These are phyloP conservation scores for Epicauta chinensis DNA, from an alignment of 1,140 invertebrate genomes.

Conservation along the genomic window DNA sequence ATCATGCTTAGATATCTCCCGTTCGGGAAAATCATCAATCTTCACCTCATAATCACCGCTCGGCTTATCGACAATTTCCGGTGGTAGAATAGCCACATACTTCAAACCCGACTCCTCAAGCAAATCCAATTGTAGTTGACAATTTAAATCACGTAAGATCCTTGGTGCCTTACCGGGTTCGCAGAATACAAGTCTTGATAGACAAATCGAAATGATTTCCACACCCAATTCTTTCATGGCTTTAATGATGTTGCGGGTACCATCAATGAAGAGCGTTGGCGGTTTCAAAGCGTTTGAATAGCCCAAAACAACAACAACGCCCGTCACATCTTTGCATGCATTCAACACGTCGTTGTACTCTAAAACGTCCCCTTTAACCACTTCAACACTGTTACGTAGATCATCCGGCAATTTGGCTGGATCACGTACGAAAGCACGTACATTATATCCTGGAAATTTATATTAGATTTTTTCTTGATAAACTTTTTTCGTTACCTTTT, in stretches of 20 bases:
- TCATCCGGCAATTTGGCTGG: slow-evolving; percentile 59
- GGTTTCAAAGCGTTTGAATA: slow-evolving; percentile 69
- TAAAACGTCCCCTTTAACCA: slow-evolving; percentile 65
- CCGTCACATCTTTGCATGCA: slow-evolving; percentile 62
- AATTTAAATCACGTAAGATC: slow-evolving; percentile 65
- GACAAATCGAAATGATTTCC: slow-evolving; percentile 63
- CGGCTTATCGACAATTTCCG: slow-evolving; percentile 68
- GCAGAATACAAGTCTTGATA: slow-evolving; percentile 76
- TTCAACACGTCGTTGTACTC: slow-evolving; percentile 65
- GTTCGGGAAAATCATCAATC: slow-evolving; percentile 56
- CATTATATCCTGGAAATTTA: slow-evolving; percentile 50
- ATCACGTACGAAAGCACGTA: slow-evolving; percentile 68
- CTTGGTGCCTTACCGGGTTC: slow-evolving; percentile 63
- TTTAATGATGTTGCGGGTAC: slow-evolving; percentile 70
- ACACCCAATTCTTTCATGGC: slow-evolving; percentile 68
- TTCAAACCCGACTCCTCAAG: slow-evolving; percentile 61
- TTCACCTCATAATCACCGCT: slow-evolving; percentile 50
- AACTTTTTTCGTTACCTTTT: no score
- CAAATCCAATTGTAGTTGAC: slow-evolving; percentile 66
- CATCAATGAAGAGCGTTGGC: slow-evolving; percentile 72
- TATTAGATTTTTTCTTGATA: no score
- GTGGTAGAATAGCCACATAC: slow-evolving; percentile 73
- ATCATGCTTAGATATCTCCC: slow-evolving; percentile 65
- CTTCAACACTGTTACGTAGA: slow-evolving; percentile 58
- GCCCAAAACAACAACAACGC: slow-evolving; percentile 70